Evolutionary conservation across 2,797 vertebrate genomes (phyloP), one percentile per base, ranked within the genome.

Genomic region (Microchirus variegatus): DNA sequence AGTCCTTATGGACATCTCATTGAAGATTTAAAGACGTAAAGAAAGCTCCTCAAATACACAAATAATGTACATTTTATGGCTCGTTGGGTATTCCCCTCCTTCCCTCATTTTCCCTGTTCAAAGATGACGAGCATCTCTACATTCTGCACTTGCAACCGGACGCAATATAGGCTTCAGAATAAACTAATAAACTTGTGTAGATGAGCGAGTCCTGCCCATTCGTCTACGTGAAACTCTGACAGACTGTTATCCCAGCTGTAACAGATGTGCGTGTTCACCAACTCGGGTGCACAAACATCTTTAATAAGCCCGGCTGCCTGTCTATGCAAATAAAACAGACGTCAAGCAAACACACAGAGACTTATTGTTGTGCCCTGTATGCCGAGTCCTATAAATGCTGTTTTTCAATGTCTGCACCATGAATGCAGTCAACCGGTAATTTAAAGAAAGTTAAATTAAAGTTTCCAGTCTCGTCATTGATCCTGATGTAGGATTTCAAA

Each of bases 151-250:
- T 58, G 36, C 67, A 64, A 73, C 82, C 53, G 43, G 71, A 76
- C 38, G 19, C 19, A 4, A 49, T 73, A 83, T 70, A 76, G 76
- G 67, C 64, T 72, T 56, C 50, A 53, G 63, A 63, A 78, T 77
- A 50, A 62, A 41, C 11, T 41, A 41, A 52, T 58, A 56, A 57
- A 45, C 48, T 63, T 55, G 45, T 51, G 53, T 37, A 63, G 79
- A 79, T 58, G 63, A 45, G 60, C 19, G 48, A 70, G 55, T 37
- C 55, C 56, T 67, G 42, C 42, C 73, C 64, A 58, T 62, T 79
- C 82, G 88, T 80, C 86, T 58, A 65, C 54, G 54, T 46, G 35
- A 53, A 47, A 43, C 59, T 31, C n/a, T 81, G 80, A 88, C 44
- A 43, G 73, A 71, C 75, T 40, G 53, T 9, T 56, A 12, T 46